Evolutionary conservation across 2,113 vertebrate species (phyloP).

Genomic region (Nycticryphes semicollaris): DNA sequence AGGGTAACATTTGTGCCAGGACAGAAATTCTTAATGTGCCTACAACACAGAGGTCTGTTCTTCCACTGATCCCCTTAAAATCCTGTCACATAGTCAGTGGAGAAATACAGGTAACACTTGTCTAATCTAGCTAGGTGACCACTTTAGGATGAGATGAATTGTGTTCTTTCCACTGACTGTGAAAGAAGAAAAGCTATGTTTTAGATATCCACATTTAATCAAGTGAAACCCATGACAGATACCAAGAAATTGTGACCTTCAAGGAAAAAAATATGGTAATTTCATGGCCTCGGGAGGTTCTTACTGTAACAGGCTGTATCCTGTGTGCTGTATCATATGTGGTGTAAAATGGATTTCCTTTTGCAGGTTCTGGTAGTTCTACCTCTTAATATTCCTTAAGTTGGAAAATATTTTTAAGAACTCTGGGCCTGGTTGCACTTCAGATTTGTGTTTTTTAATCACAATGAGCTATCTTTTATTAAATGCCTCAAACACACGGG

Average conservation of each 20-base stretch:
- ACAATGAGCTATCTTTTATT: not conserved
- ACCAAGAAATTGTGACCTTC: not conserved
- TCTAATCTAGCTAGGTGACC: not conserved
- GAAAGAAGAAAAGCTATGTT: not conserved
- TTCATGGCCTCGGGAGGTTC: not conserved
- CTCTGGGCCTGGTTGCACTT: not conserved
- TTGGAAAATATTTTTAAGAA: not conserved
- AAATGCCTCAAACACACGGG: not conserved
- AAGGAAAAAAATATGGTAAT: not conserved
- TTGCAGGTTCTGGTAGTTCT: not conserved
- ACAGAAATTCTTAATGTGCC: not conserved
- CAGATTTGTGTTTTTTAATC: not conserved
- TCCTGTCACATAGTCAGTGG: not conserved
- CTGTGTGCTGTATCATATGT: not conserved
- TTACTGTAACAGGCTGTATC: not conserved
- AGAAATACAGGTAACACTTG: not conserved
- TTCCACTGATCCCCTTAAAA: not conserved
- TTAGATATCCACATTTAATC: not conserved
- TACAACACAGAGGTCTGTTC: not conserved
- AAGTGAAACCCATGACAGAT: not conserved
- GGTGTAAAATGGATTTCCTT: not conserved
- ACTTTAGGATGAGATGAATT: not conserved
- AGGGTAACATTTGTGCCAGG: not conserved
- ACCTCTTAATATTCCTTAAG: not conserved
- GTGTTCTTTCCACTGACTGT: not conserved